phyloP scores from a whole-genome alignment of 2,113 vertebrate genomes.

The Pituophis catenifer region DNA sequence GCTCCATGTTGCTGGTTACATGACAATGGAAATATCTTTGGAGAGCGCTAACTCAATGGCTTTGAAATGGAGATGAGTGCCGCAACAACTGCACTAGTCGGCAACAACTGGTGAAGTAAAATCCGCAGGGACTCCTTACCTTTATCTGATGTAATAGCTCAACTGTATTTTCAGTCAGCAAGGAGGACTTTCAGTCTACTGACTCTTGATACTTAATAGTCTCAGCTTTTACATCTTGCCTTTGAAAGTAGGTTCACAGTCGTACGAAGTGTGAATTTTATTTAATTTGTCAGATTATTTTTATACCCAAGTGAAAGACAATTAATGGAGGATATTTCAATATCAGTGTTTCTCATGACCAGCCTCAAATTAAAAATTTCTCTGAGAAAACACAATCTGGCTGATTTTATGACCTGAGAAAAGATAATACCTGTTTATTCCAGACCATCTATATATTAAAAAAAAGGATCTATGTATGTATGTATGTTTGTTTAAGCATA shows the following conservation, averaged over 20 bases:
- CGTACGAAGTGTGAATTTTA: background rate
- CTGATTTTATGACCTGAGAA: background rate
- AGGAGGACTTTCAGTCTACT: background rate
- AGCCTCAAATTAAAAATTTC: background rate
- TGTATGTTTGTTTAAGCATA: no score
- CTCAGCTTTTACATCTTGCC: background rate
- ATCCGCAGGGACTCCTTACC: background rate
- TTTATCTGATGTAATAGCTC: background rate
- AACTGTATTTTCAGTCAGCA: background rate
- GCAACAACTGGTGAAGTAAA: background rate
- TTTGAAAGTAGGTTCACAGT: background rate
- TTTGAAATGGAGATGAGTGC: background rate
- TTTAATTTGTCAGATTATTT: constrained; percentile 16
- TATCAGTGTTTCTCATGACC: background rate
- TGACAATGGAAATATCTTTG: background rate
- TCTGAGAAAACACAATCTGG: background rate
- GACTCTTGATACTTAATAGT: background rate
- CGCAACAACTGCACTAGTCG: background rate
- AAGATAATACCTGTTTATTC: background rate
- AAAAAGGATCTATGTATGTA: no score
- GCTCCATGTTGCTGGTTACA: background rate
- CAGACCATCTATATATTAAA: background rate
- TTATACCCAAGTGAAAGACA: background rate
- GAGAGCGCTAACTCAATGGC: background rate
- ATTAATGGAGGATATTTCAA: background rate